phyloP scores from a whole-genome alignment of 1,140 invertebrate species.

The Zaprionus capensis region DNA sequence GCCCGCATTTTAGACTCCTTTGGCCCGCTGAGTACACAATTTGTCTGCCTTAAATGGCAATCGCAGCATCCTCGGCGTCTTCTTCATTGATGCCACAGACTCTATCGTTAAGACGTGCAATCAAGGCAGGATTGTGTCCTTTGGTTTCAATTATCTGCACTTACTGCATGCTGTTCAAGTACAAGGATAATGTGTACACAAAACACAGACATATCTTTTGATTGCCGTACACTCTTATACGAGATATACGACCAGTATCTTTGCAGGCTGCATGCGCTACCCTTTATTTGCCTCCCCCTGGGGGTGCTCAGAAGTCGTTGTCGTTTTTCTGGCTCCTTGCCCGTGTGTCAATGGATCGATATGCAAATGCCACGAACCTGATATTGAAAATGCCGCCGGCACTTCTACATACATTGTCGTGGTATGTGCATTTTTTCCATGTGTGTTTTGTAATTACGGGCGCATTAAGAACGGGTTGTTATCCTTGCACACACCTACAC shows the following conservation, averaged over 20 bases:
- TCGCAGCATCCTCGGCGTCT: neutral
- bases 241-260: conserved; percentile 7
- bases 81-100: conserved; percentile 2
- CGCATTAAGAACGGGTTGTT: conserved; percentile 56
- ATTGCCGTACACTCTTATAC: conserved; percentile 2
- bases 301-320: conserved; percentile 15
- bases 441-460: conserved; percentile 70
- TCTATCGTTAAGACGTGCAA: conserved; percentile 46
- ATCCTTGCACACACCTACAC: conserved; percentile 54
- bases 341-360: conserved; percentile 57
- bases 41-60: neutral
- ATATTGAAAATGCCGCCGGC: conserved; percentile 66
- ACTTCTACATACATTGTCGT: conserved; percentile 20
- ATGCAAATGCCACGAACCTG: conserved; percentile 74
- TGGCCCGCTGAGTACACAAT: conserved; percentile 5
- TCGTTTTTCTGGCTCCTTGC: conserved; percentile 9
- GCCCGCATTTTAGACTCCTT: neutral
- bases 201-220: conserved; percentile 15
- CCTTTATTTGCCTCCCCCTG: neutral
- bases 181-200: conserved; percentile 71
- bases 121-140: conserved; percentile 53
- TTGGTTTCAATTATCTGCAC: conserved; percentile 74
- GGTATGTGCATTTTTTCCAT: conserved; percentile 25
- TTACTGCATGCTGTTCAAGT: conserved; percentile 75
- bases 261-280: conserved; percentile 21